Base-by-base conservation (phyloP, 2,888 invertebrate species). In the Melanotus villosus region DNA sequence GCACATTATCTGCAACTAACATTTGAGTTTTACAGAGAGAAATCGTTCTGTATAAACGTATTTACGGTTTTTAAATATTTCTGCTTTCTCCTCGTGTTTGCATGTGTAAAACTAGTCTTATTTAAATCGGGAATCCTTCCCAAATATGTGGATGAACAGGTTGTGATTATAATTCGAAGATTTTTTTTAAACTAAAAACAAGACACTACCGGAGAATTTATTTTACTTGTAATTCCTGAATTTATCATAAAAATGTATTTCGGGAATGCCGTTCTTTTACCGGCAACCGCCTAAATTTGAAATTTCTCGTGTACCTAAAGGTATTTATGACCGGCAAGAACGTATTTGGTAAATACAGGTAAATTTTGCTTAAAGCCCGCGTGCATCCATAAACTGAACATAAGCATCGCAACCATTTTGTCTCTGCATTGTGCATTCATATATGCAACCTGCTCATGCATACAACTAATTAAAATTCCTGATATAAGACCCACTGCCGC, bases 401-500 rank as follows among this genome's bases (percentile, higher is more conserved):
- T 4, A 38, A 45, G 23, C 19, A 14, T 5, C 16, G 14, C 16
- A 16, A 14, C 1, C 41, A 16, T 41, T 34, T 14, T 9, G 41
- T 41, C 9, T 3, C 1, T 16, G 41, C 16, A 5, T 10, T 10
- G n/a, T 32, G 2, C 32, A 32, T 7, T 32, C 1, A n/a, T 14
- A 23, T 12, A 38, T 26, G 57, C 57, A 41, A 57, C 41, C 57
- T 16, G 21, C 26, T 16, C 30, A 10, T 10, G 21, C 6, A 57
- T 10, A 38, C 6, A 57, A n/a, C 26, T 57, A 38, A 57, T 41
- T 57, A 57, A 57, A 41, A 41, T 57, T 57, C 57, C 41, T 18
- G 18, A 14, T 41, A 47, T 54, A 14, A n/a, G 14, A 10, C 23
- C 9, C 14, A 23, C 41, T 14, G 19, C 47, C 6, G 23, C 14